phyloP scores from a whole-genome alignment of 2,888 invertebrate species.

The Poecilus cupreus region DNA sequence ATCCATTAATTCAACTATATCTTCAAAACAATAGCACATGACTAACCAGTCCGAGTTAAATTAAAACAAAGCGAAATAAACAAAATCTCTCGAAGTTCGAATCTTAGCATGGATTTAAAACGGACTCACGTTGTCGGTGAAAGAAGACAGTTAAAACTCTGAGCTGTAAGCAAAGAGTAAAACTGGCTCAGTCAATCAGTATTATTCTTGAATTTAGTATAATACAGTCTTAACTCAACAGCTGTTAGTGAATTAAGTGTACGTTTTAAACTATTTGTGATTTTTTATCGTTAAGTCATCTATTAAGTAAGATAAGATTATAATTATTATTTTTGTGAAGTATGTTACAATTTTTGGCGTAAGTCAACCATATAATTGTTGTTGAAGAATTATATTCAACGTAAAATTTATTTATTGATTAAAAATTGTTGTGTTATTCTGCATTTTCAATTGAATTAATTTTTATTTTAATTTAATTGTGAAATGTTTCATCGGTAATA shows the following conservation, averaged over 20 bases:
- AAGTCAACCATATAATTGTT: not conserved
- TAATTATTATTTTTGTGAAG: not conserved
- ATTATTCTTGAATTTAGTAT: slow-evolving; percentile 14
- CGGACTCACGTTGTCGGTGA: slow-evolving; percentile 26
- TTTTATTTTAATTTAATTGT: not conserved
- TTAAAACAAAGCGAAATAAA: slow-evolving; percentile 14
- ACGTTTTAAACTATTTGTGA: not conserved
- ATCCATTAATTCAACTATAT: not conserved
- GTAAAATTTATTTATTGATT: not conserved
- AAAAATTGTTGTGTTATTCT: not conserved
- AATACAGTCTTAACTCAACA: not conserved
- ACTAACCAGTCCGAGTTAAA: not conserved
- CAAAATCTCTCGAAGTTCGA: slow-evolving; percentile 11
- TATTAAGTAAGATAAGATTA: too few species aligned
- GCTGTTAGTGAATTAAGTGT: slow-evolving; percentile 12
- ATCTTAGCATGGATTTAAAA: slow-evolving; percentile 23
- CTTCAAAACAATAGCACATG: not conserved
- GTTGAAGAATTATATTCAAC: not conserved
- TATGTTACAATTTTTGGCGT: not conserved
- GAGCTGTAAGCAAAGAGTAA: slow-evolving; percentile 10
- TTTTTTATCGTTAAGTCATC: not conserved
- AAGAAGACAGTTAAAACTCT: slow-evolving; percentile 7
- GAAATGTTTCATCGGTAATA: not conserved
- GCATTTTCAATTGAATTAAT: not conserved
- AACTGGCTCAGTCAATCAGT: slow-evolving; percentile 5